Conservation (phyloP, 1,140 invertebrate genomes). For the Lepeophtheirus salmonis region DNA sequence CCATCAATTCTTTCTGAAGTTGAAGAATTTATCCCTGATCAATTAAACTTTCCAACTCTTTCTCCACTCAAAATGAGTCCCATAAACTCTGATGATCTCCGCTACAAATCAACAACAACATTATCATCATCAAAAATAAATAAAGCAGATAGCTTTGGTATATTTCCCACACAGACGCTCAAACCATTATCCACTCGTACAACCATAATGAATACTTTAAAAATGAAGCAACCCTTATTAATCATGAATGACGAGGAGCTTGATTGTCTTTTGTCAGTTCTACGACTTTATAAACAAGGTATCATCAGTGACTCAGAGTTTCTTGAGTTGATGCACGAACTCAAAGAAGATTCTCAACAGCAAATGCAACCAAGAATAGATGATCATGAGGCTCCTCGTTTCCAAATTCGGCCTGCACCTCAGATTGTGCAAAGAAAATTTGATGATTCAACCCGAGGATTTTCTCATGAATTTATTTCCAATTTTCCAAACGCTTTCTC, state of each 20-base stretch:
- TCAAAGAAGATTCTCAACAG: neutral
- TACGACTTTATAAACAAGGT: neutral
- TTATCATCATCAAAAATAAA: no score
- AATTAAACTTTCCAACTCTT: no score
- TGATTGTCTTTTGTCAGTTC: neutral
- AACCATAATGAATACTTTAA: neutral
- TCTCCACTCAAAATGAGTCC: neutral
- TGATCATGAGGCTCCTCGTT: no score
- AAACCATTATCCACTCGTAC: neutral
- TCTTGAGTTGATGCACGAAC: neutral
- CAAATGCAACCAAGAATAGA: neutral
- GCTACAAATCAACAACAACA: neutral
- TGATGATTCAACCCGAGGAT: no score
- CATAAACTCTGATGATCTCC: neutral
- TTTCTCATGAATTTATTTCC: neutral
- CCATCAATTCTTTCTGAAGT: no score
- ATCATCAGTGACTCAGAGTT: neutral
- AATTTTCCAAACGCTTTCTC: neutral
- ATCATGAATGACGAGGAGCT: neutral
- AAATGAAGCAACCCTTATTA: neutral
- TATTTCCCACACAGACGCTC: neutral
- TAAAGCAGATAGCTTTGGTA: neutral
- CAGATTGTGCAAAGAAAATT: neutral
- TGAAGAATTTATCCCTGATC: no score
- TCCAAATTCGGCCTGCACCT: no score